phyloP scores from a whole-genome alignment of 1,140 invertebrate species.

The Calliphora vicina region DNA sequence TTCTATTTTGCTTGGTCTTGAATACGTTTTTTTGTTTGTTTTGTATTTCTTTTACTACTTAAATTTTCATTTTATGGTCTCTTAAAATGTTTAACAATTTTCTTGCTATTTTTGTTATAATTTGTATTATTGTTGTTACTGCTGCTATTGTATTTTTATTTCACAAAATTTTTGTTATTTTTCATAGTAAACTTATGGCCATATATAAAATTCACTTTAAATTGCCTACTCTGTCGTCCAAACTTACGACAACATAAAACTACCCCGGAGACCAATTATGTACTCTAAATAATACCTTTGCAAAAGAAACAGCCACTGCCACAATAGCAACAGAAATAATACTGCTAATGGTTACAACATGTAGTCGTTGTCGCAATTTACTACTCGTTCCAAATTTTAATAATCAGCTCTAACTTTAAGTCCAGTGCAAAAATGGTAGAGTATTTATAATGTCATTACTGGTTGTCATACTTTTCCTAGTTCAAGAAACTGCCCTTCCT shows the following conservation, averaged over 20 bases:
- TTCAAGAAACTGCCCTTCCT: background rate
- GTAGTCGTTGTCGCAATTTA: too few species aligned
- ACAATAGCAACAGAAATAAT: too few species aligned
- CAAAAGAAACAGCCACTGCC: background rate
- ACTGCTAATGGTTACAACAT: too few species aligned
- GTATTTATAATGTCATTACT: slow-evolving; percentile 24
- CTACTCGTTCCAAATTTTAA: background rate
- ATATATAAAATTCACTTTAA: background rate
- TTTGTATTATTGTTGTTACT: too few species aligned
- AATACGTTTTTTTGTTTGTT: background rate
- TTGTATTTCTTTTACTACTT: background rate
- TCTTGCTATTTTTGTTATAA: background rate
- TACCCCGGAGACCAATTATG: slow-evolving; percentile 14
- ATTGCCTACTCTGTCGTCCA: background rate
- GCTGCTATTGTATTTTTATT: background rate
- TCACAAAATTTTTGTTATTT: background rate
- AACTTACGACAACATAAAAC: background rate
- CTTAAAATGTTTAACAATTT: background rate
- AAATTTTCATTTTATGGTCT: background rate
- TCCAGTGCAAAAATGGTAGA: background rate
- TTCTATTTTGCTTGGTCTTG: background rate
- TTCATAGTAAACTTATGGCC: slow-evolving; percentile 11
- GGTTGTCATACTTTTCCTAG: background rate
- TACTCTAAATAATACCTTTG: background rate
- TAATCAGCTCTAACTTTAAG: background rate